Evolutionary conservation across 2,888 invertebrate genomes (phyloP), one percentile per base, ranked within the genome.

Genomic region (Leptinotarsa rubiginosa): DNA sequence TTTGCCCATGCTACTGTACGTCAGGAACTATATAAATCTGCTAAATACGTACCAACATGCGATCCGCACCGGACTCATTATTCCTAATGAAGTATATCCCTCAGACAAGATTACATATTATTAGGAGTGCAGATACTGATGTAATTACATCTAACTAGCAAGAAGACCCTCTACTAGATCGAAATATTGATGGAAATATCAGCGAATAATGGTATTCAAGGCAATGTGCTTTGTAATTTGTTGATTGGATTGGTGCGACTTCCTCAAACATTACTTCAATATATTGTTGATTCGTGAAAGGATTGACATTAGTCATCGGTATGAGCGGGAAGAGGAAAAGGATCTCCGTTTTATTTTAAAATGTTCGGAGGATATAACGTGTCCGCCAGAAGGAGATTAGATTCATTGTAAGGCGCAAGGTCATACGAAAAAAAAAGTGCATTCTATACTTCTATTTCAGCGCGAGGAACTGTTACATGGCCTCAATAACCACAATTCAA

Each of bases 11-110:
- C 62, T 62, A 62, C 62, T 62, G 62, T 41, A 62, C 16, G 31
- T 62, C 31, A 62, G n/a, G n/a, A 25, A 62, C 62, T 31, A 62
- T 41, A 62, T 62, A 62, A 41, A 62, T 62, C 62, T 41, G 31
- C 13, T 62, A 67, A 67, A 54, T 54, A 54, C 68, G 41, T 54
- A 54, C 54, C 68, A 54, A 75, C 72, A 74, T 74, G 72, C 75
- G 69, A 72, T 75, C 66, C 69, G 54, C 66, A 75, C 69, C 69
- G 70, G 54, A 65, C 59, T 70, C 66, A 75, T 75, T 64, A 72
- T 70, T 52, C 62, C 65, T 75, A 75, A 75, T 75, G 54, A 72
- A 72, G 70, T 69, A 59, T 67, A 68, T 75, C 72, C 69, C 68
- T 66, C 65, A 47, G n/a, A 15, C 20, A 67, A 47, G 25, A 72